These are phyloP conservation scores for Podotricha telesiphe DNA, from an alignment of 2,888 invertebrate genomes.

Conservation along the genomic window DNA sequence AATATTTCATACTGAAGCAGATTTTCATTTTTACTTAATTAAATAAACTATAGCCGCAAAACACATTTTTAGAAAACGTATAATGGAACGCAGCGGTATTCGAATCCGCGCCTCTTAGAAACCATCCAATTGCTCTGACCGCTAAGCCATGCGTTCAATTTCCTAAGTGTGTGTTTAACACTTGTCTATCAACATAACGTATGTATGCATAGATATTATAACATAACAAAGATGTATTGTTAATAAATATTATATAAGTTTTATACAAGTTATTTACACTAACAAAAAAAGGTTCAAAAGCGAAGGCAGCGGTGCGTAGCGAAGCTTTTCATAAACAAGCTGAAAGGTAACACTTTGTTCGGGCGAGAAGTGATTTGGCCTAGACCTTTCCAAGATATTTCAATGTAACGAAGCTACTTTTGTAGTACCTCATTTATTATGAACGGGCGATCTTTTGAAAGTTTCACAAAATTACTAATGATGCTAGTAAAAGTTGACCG, in stretches of 20 bases:
- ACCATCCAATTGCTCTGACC: no score
- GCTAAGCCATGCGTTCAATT: no score
- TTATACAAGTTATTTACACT: slow-evolving; percentile 6
- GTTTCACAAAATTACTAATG: slow-evolving; percentile 13
- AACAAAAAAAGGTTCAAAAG: slow-evolving; percentile 37
- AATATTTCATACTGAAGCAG: no score
- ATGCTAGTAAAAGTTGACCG: slow-evolving; percentile 2
- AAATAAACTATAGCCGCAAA: no score
- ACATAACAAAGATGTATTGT: background rate
- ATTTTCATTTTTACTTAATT: no score
- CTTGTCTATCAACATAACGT: no score
- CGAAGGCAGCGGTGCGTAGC: slow-evolving; percentile 32
- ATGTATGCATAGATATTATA: background rate
- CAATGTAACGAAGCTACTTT: slow-evolving; percentile 16
- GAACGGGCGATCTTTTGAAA: slow-evolving; percentile 10
- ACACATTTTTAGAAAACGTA: no score
- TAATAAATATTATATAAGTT: slow-evolving; percentile 15
- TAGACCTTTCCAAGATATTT: slow-evolving; percentile 37
- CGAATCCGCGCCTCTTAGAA: no score
- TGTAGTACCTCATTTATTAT: slow-evolving; percentile 30
- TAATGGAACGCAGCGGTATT: no score
- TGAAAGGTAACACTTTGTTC: slow-evolving; percentile 45
- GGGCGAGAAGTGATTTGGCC: slow-evolving; percentile 31
- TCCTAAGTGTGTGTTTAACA: no score
- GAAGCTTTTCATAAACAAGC: slow-evolving; percentile 41